phyloP scores from a whole-genome alignment of 2,797 vertebrate species.

The Miichthys miiuy region DNA sequence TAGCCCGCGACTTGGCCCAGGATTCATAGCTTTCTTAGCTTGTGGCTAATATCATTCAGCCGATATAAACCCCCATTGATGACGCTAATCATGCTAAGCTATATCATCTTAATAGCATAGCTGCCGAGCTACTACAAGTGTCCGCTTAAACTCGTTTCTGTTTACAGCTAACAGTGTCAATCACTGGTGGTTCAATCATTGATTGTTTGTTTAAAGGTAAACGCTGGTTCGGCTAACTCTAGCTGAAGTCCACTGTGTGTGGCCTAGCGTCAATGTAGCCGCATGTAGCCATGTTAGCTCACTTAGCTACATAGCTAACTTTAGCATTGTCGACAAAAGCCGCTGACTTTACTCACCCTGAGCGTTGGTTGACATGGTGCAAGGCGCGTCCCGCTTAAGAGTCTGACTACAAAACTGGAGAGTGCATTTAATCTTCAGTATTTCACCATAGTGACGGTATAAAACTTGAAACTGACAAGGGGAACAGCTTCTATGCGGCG shows the following conservation, averaged over 20 bases:
- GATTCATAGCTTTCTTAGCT: not conserved
- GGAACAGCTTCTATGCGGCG: slow-evolving; percentile 38
- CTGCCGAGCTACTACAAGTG: not conserved
- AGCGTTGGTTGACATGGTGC: slow-evolving; percentile 81
- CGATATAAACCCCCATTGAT: not conserved
- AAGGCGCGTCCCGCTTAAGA: slow-evolving; percentile 60
- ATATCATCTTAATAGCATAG: not conserved
- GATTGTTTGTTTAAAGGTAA: no score
- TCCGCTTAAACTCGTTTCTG: not conserved
- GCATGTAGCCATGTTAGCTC: slow-evolving; percentile 21
- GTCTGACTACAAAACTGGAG: slow-evolving; percentile 46
- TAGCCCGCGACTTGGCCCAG: accelerated
- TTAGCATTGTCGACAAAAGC: slow-evolving; percentile 36
- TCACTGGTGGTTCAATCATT: no score
- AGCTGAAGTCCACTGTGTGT: not conserved
- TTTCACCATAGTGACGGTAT: slow-evolving; percentile 14
- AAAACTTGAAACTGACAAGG: not conserved
- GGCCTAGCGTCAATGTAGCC: slow-evolving; percentile 34
- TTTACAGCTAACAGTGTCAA: not conserved
- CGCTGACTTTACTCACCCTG: slow-evolving; percentile 75
- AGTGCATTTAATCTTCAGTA: slow-evolving; percentile 68
- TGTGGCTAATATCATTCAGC: not conserved
- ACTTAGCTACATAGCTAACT: slow-evolving; percentile 43
- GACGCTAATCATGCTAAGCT: not conserved
- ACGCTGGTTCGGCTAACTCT: not conserved